Evolutionary conservation across 92 coral and sea anemone genomes (phyloP).

Genomic region (Zoanthus sociatus): DNA sequence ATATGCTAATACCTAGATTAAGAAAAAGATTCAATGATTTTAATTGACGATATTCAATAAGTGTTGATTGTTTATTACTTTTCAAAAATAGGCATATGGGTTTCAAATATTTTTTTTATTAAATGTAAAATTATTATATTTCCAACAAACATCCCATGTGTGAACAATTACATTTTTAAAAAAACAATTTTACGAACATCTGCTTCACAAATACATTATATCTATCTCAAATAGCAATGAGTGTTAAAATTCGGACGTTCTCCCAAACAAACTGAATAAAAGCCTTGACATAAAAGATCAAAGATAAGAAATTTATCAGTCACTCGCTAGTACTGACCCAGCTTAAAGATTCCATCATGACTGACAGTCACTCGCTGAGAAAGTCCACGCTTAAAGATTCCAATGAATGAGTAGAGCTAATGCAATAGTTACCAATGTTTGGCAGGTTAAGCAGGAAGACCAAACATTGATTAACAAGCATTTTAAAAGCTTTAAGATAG

Average conservation of each 20-base stretch:
- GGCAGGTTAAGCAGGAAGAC: background rate
- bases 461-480: background rate
- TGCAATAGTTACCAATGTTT: constrained; percentile 25
- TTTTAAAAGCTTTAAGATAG: background rate
- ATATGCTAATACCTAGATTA: too few relatives aligned
- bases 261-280: background rate
- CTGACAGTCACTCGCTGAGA: constrained; percentile 32
- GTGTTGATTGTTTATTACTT: too few relatives aligned
- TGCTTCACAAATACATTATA: background rate
- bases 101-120: background rate
- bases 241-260: background rate
- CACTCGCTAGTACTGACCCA: constrained; percentile 17
- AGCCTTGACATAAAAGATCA: background rate
- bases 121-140: too few relatives aligned
- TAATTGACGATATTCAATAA: too few relatives aligned
- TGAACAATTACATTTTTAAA: background rate
- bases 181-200: background rate
- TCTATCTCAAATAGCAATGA: background rate
- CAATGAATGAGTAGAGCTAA: constrained; percentile 26
- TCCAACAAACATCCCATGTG: background rate
- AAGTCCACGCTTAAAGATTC: constrained; percentile 10
- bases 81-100: background rate
- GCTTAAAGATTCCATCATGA: constrained; percentile 23
- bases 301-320: background rate
- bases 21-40: too few relatives aligned